Base-by-base conservation (phyloP, 1,140 invertebrate species). In the Telenomus remus region DNA sequence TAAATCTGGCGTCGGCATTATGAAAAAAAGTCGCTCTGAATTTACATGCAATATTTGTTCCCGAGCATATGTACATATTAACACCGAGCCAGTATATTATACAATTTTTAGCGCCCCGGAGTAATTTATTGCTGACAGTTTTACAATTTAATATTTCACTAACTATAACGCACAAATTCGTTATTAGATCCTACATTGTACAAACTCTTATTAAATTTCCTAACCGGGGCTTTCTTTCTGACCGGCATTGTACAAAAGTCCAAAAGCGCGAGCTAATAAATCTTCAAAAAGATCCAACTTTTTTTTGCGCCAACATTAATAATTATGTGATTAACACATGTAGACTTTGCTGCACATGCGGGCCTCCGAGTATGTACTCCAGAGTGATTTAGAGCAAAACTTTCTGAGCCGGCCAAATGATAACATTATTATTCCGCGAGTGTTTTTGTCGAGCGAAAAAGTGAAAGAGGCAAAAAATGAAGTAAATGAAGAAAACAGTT, bases 281-380 rank as follows among this genome's bases (percentile, higher is more conserved):
- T 69, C 56, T 60, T 60, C 33, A 37, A 56, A 57, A 59, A 55
- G 43, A 16, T 60, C 46, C 46, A 66, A 76, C 73, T 80, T 81
- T 79, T 64, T 68, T 60, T 34, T 37, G 12, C 46, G 44, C 54
- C n/a, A n/a, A 68, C 39, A 48, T 55, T 61, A 76, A 57, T 81
- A 82, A 82, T 83, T 83, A 82, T 61, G 54, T 80, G 66, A 82
- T 82, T 80, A 82, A 82, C 80, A n/a, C n/a, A n/a, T n/a, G 80
- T 27, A 27, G 19, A 27, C 19, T 27, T n/a, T n/a, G n/a, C n/a
- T 27, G 19, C 19, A 27, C 19, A 27, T 27, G 19, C 2, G 19
- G 19, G 1, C 19, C 6, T 27, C 19, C 19, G 19, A 27, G n/a
- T n/a, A n/a, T n/a, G n/a, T n/a, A n/a, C n/a, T n/a, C n/a, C n/a